phyloP scores from a whole-genome alignment of 2,888 invertebrate species.

The Miltochrista miniata region DNA sequence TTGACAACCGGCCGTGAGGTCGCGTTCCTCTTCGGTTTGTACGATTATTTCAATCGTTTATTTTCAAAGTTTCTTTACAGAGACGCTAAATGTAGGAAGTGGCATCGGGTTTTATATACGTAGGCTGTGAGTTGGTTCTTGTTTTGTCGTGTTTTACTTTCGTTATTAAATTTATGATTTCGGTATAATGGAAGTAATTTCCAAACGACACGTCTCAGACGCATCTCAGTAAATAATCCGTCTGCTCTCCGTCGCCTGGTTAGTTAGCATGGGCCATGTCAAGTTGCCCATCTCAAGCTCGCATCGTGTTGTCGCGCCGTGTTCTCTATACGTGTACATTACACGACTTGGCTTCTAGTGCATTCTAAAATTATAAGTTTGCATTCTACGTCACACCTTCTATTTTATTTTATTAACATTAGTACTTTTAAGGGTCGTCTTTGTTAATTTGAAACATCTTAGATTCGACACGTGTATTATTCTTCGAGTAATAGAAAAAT shows the following conservation, averaged over 20 bases:
- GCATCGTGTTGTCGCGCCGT: constrained; percentile 70
- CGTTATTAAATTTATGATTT: constrained; percentile 56
- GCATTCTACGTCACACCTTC: constrained; percentile 67
- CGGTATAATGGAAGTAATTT: constrained; percentile 62
- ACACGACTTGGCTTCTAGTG: constrained; percentile 78
- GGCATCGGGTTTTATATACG: constrained; percentile 67
- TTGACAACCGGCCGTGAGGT: constrained; percentile 65
- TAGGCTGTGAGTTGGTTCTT: constrained; percentile 83
- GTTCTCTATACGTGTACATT: constrained; percentile 66
- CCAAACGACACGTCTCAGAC: constrained; percentile 80
- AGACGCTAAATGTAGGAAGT: constrained; percentile 52
- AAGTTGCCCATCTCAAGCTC: constrained; percentile 52
- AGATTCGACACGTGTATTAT: constrained; percentile 60
- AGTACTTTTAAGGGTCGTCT: constrained; percentile 67
- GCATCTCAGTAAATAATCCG: constrained; percentile 79
- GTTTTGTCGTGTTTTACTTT: constrained; percentile 70
- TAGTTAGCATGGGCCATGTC: constrained; percentile 50
- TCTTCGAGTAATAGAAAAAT: constrained; percentile 72
- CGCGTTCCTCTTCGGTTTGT: constrained; percentile 67
- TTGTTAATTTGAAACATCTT: constrained; percentile 53
- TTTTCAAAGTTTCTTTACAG: constrained; percentile 57
- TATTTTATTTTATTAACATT: constrained; percentile 68
- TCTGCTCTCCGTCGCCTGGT: constrained; percentile 79
- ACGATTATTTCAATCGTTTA: constrained; percentile 58
- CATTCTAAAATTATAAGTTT: constrained; percentile 64